These are phyloP conservation scores for Candidula unifasciata DNA, from an alignment of 2,888 invertebrate species.

Conservation along the genomic window DNA sequence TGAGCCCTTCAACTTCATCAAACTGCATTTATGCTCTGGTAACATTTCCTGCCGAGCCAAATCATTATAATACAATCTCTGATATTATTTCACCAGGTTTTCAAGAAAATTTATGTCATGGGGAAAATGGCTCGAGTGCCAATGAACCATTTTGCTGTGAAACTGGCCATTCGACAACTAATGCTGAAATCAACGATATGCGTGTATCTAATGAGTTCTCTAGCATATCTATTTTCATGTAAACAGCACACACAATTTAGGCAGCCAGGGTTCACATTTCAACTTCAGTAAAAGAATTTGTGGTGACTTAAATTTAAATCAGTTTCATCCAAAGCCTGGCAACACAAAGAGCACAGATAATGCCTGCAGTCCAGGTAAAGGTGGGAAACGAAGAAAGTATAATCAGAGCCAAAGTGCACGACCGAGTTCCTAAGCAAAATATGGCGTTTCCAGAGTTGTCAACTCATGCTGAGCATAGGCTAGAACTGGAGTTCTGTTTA, in stretches of 20 bases:
- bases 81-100: conserved; percentile 1
- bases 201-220: neutral
- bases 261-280: neutral
- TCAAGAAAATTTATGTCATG: neutral
- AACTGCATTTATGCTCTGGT: conserved; percentile 47
- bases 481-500: conserved; percentile 44
- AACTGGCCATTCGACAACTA: neutral
- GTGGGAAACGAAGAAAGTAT: neutral
- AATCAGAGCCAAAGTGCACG: neutral
- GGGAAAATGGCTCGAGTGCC: neutral
- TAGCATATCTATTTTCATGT: neutral
- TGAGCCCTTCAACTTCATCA: conserved; percentile 32
- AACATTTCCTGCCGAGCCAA: conserved; percentile 43
- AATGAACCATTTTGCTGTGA: conserved; percentile 13
- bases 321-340: no score
- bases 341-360: neutral
- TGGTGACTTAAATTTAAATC: neutral
- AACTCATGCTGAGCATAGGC: neutral
- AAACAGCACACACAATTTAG: neutral
- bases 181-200: neutral
- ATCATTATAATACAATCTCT: conserved; percentile 44
- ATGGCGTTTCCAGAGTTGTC: neutral
- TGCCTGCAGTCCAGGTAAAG: neutral
- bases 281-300: neutral
- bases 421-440: neutral